A percentile compares a stretch with the other conserved stretches of the same genome.
These are phyloP conservation scores for Lasiurus borealis DNA, from an alignment of 2,113 vertebrate genomes.

Conservation along the genomic window DNA sequence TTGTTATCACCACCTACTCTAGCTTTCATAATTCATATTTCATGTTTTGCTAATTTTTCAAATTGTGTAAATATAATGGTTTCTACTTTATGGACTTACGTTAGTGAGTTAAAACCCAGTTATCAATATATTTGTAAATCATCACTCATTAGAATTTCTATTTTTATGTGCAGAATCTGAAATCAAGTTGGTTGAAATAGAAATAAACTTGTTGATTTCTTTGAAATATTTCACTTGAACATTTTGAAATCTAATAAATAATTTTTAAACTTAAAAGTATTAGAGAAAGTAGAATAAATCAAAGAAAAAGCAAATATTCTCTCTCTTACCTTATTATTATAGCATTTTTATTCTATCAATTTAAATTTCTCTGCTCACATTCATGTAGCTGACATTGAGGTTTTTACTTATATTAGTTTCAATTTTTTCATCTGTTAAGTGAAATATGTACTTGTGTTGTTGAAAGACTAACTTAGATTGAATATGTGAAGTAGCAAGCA, in stretches of 20 bases:
- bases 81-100: slow-evolving; percentile 2
- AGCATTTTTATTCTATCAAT: not conserved
- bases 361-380: not conserved
- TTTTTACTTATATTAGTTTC: slow-evolving; percentile 10
- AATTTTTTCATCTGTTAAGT: not conserved
- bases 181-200: slow-evolving; percentile 24
- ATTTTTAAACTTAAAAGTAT: not conserved
- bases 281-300: not conserved
- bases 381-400: not conserved
- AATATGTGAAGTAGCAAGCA: not conserved
- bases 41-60: not conserved
- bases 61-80: slow-evolving; percentile 38
- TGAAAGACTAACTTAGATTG: not conserved
- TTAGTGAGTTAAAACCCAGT: not conserved
- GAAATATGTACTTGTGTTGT: not conserved
- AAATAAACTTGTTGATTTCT: not conserved
- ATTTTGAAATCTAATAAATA: not conserved
- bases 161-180: slow-evolving; percentile 29
- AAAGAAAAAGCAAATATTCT: not conserved
- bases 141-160: not conserved
- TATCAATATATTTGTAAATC: slow-evolving; percentile 34
- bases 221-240: slow-evolving; percentile 48
- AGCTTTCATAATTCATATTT: slow-evolving; percentile 52
- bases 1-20: slow-evolving; percentile 30
- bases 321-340: not conserved